Percentiles rank a stretch among this genome's conserved stretches.
These are phyloP conservation scores for Gastrophysa polygoni DNA, from an alignment of 2,888 invertebrate species.

Conservation along the genomic window DNA sequence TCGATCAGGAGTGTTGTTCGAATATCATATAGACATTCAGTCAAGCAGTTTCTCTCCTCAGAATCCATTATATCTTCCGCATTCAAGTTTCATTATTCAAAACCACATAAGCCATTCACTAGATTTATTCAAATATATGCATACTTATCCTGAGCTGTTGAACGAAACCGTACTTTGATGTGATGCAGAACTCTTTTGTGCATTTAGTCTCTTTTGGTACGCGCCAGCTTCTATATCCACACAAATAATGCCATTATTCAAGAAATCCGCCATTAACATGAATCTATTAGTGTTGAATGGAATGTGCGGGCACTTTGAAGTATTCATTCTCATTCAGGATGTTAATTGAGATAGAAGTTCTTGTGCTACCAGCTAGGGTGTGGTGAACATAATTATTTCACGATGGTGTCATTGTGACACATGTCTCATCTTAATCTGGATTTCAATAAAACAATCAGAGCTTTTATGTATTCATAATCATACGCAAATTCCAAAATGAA, in stretches of 20 bases:
- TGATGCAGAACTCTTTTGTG: slow-evolving; percentile 16
- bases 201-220: slow-evolving; percentile 12
- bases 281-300: no score
- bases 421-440: no score
- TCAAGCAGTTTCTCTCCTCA: not conserved
- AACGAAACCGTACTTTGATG: slow-evolving; percentile 16
- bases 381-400: no score
- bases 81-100: not conserved
- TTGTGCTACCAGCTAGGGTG: no score
- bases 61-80: not conserved
- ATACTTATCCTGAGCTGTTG: not conserved
- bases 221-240: slow-evolving; percentile 13
- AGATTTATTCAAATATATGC: not conserved
- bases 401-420: no score
- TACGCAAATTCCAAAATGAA: no score
- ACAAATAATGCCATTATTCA: not conserved
- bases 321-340: no score
- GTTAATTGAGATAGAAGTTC: no score
- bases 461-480: no score
- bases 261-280: not conserved
- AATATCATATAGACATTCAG: not conserved
- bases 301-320: no score
- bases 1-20: no score
- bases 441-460: no score
- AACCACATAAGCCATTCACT: not conserved